Conservation (phyloP, 1,140 invertebrate species). For the Orchestia grillus region DNA sequence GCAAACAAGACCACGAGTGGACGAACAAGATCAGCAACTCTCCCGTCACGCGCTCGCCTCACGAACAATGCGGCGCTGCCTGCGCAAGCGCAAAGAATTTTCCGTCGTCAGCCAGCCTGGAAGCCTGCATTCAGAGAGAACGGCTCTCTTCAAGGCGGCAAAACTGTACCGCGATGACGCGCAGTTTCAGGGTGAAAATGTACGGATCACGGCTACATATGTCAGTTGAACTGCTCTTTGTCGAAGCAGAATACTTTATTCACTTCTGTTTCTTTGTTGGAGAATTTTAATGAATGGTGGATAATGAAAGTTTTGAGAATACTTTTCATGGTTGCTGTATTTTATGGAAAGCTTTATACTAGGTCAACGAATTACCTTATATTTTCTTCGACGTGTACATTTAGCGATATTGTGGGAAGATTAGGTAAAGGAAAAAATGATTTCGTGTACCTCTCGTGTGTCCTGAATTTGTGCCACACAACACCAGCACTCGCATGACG, state of each 20-base stretch:
- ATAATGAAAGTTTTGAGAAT: neutral
- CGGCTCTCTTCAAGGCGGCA: neutral
- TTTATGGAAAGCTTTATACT: neutral
- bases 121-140: neutral
- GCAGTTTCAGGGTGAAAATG: neutral
- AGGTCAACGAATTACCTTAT: neutral
- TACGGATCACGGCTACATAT: neutral
- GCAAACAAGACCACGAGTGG: neutral
- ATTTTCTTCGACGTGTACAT: neutral
- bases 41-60: conserved; percentile 6
- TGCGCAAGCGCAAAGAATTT: neutral
- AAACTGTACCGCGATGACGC: conserved; percentile 26
- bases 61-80: neutral
- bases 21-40: neutral
- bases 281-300: neutral
- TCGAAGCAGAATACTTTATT: neutral
- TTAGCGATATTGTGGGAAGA: neutral
- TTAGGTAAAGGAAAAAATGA: neutral
- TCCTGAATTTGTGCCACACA: too few relatives aligned
- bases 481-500: too few relatives aligned
- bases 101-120: neutral
- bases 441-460: neutral
- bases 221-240: neutral
- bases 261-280: neutral
- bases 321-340: neutral